Conservation (phyloP, 30 jellyfish, hydroid and myxozoan genomes). For the Aurelia sp. region DNA sequence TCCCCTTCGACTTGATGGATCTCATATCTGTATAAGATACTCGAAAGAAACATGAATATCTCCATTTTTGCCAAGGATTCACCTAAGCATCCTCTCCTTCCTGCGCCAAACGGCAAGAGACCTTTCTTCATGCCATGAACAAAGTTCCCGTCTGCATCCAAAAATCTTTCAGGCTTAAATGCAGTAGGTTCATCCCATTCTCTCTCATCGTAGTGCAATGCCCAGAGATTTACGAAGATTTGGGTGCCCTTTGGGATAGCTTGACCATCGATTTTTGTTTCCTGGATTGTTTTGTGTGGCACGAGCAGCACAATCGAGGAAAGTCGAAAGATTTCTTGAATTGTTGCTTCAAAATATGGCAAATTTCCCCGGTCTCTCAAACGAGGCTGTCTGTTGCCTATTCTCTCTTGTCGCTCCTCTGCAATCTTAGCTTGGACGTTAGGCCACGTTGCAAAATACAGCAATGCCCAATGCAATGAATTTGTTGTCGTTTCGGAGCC, state of each 20-base stretch:
- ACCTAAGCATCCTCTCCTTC: slow-evolving; percentile 90
- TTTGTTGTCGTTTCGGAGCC: slow-evolving; percentile 79
- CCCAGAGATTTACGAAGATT: slow-evolving; percentile 78
- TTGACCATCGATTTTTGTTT: slow-evolving; percentile 52
- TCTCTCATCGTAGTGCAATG: slow-evolving; percentile 66
- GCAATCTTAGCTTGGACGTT: slow-evolving; percentile 53
- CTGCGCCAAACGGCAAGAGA: slow-evolving; percentile 92
- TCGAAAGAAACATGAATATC: slow-evolving; percentile 39
- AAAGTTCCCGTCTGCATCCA: slow-evolving; percentile 58
- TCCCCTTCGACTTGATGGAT: slow-evolving; percentile 31
- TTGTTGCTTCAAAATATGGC: slow-evolving; percentile 64
- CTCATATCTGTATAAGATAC: slow-evolving; percentile 47
- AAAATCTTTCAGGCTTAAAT: slow-evolving; percentile 82
- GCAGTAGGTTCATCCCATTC: slow-evolving; percentile 81
- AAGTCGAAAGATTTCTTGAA: slow-evolving; percentile 74
- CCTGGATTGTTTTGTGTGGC: slow-evolving; percentile 68
- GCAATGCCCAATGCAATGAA: slow-evolving; percentile 69
- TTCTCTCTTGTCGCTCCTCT: slow-evolving; percentile 56
- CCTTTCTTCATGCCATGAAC: slow-evolving; percentile 55
- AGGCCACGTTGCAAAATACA: slow-evolving; percentile 75
- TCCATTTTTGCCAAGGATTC: slow-evolving; percentile 59
- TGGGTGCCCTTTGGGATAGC: slow-evolving; percentile 72
- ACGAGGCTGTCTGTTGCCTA: slow-evolving; percentile 73
- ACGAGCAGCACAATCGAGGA: slow-evolving; percentile 79
- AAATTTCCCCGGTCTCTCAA: slow-evolving; percentile 63